These are phyloP conservation scores for Phymanthus crucifer DNA, from an alignment of 92 coral and sea anemone species.

Conservation along the genomic window DNA sequence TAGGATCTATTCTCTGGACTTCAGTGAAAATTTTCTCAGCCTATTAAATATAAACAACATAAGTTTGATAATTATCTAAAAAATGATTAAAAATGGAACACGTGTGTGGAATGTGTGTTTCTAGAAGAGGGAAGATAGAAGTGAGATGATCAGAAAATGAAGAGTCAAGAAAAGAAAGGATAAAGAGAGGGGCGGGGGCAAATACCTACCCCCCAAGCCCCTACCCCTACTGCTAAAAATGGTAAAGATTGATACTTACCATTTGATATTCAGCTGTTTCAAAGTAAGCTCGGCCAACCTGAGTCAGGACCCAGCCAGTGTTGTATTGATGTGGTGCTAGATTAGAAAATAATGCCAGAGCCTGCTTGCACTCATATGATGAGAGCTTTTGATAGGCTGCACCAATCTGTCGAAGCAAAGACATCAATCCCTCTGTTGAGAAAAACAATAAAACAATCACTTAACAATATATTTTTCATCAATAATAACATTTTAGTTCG, in stretches of 20 bases:
- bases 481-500: no score
- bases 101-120: no score
- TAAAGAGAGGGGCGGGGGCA: no score
- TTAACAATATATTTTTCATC: background rate
- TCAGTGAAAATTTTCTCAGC: slow-evolving; percentile 93
- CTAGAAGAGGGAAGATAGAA: no score
- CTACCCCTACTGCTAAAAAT: background rate
- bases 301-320: slow-evolving; percentile 93
- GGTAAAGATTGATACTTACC: slow-evolving; percentile 37
- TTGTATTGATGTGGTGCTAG: slow-evolving; percentile 90
- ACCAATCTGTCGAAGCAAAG: slow-evolving; percentile 86
- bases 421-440: slow-evolving; percentile 81
- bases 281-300: slow-evolving; percentile 95
- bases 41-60: slow-evolving; percentile 15
- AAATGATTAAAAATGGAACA: background rate
- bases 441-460: background rate
- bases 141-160: no score
- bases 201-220: no score
- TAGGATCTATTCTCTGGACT: slow-evolving; percentile 83
- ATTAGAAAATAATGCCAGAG: slow-evolving; percentile 63
- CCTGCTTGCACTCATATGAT: slow-evolving; percentile 90
- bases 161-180: no score
- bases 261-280: slow-evolving; percentile 93
- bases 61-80: no score
- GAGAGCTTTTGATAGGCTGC: slow-evolving; percentile 85